Conservation (phyloP, 2,888 invertebrate genomes). For the Ceramica pisi region DNA sequence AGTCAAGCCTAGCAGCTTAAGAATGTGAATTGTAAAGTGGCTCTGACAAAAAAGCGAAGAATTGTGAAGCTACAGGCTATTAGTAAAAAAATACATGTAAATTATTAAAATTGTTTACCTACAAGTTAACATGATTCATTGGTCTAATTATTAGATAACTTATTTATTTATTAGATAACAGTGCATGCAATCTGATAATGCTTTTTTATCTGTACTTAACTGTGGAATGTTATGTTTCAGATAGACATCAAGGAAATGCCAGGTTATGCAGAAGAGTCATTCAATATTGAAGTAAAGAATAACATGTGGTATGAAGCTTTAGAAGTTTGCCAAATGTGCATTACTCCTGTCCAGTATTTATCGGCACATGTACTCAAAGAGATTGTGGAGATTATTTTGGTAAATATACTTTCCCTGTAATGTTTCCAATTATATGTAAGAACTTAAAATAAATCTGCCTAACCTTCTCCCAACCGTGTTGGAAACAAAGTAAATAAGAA, state of each 20-base stretch:
- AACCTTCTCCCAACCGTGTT: neutral
- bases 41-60: too few species aligned
- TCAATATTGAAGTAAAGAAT: conserved; percentile 81
- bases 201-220: neutral
- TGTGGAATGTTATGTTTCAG: conserved; percentile 64
- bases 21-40: too few species aligned
- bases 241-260: conserved; percentile 73
- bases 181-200: neutral
- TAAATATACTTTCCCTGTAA: conserved; percentile 66
- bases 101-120: too few species aligned
- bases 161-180: too few species aligned
- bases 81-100: too few species aligned
- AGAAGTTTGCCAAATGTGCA: conserved; percentile 80
- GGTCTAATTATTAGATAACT: too few species aligned
- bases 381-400: conserved; percentile 86
- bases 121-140: too few species aligned
- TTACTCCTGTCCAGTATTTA: conserved; percentile 80
- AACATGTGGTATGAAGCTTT: conserved; percentile 86
- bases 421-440: neutral
- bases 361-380: conserved; percentile 80
- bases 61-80: too few species aligned
- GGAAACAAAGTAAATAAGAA: neutral
- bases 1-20: too few species aligned
- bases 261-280: conserved; percentile 78
- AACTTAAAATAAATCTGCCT: neutral